These are phyloP conservation scores for Oenanthe oenanthe DNA, from an alignment of 2,113 vertebrate species.

Conservation along the genomic window DNA sequence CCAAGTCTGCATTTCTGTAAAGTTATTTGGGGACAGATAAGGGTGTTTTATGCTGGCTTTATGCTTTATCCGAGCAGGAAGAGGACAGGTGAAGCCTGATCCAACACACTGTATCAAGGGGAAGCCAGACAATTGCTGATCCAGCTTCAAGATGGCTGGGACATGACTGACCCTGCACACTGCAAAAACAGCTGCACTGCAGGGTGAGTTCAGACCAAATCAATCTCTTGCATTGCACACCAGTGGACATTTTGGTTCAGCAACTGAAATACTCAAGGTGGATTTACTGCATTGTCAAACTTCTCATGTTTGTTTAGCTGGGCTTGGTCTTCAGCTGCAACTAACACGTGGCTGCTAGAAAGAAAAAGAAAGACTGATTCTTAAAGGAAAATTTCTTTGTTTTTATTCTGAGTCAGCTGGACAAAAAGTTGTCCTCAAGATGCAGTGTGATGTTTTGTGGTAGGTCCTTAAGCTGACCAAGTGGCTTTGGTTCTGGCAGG, in stretches of 20 bases:
- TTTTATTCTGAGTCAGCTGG: background rate
- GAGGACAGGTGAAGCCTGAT: background rate
- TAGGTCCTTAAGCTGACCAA: background rate
- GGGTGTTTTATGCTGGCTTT: background rate
- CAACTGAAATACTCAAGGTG: background rate
- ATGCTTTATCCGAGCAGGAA: background rate
- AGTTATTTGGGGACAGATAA: background rate
- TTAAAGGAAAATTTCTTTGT: background rate
- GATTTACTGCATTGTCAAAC: background rate
- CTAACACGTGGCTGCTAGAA: background rate
- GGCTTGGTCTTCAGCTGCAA: background rate
- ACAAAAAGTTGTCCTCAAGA: background rate
- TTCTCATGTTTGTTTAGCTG: background rate
- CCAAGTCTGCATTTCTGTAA: background rate
- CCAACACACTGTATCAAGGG: accelerated
- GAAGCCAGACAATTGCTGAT: background rate
- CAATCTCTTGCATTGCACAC: accelerated
- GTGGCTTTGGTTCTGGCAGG: background rate
- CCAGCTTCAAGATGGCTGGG: background rate
- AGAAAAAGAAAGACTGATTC: background rate
- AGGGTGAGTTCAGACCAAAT: background rate
- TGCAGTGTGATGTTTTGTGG: background rate
- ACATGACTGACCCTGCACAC: background rate
- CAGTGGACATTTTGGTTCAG: background rate
- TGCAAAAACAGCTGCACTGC: accelerated